Percentiles rank a stretch among this genome's conserved stretches.
phyloP scores from a whole-genome alignment of 2,888 invertebrate species.

The Baccha elongata region DNA sequence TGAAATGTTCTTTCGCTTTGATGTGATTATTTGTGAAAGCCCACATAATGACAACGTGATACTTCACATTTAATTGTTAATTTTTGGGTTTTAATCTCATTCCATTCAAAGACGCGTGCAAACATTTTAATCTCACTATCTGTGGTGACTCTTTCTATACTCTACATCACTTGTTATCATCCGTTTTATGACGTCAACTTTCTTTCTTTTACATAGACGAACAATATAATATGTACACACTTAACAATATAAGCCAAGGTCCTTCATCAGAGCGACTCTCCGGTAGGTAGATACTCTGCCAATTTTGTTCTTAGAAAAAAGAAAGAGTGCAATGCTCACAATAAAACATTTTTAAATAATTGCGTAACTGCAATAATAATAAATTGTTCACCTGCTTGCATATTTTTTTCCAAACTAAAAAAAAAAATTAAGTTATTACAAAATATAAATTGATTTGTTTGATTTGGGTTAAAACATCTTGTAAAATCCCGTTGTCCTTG shows the following conservation, averaged over 20 bases:
- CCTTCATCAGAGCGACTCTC: constrained; percentile 41
- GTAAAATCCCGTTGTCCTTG: constrained; percentile 66
- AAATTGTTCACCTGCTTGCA: constrained; percentile 3
- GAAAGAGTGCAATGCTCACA: constrained; percentile 24
- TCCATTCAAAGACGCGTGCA: background rate
- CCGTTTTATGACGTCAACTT: constrained; percentile 52
- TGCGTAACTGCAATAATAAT: constrained; percentile 53
- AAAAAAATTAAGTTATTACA: background rate
- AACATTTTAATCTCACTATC: constrained; percentile 2
- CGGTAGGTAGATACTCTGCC: constrained; percentile 42
- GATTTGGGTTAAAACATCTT: constrained; percentile 6
- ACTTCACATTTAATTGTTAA: background rate
- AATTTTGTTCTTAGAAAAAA: constrained; percentile 27
- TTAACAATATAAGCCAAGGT: constrained; percentile 41
- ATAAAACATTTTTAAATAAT: background rate
- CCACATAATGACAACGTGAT: too few relatives aligned
- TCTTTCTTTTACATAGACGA: background rate
- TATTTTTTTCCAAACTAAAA: background rate
- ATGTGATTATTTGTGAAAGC: too few relatives aligned
- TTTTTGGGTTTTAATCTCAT: constrained; percentile 42
- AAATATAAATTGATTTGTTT: background rate
- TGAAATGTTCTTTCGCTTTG: too few relatives aligned
- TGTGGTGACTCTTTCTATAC: background rate
- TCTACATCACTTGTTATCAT: constrained; percentile 36
- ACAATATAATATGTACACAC: background rate